Evolutionary conservation across 2,888 invertebrate genomes (phyloP).

Genomic region (Smittia sp.): DNA sequence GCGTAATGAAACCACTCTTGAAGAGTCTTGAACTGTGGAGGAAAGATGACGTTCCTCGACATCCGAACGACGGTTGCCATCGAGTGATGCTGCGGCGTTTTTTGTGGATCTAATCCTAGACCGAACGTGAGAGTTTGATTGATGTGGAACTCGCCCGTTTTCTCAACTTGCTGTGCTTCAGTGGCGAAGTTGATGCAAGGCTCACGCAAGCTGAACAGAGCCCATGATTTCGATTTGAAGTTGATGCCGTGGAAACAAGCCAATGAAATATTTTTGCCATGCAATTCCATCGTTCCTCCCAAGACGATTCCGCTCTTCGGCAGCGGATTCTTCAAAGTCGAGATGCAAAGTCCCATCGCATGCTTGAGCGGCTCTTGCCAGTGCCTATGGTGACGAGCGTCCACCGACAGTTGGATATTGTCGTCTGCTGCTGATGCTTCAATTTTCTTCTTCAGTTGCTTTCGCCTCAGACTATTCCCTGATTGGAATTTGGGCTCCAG

Average conservation of each 20-base stretch:
- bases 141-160: constrained; percentile 70
- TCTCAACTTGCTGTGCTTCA: constrained; percentile 83
- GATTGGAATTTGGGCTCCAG: constrained; percentile 56
- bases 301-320: constrained; percentile 74
- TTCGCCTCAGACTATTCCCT: constrained; percentile 49
- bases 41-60: constrained; percentile 86
- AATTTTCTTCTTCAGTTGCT: constrained; percentile 44
- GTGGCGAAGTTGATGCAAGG: constrained; percentile 91
- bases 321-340: constrained; percentile 66
- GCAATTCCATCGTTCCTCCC: constrained; percentile 84
- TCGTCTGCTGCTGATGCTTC: constrained; percentile 47
- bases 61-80: constrained; percentile 94
- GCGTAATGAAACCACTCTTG: constrained; percentile 98
- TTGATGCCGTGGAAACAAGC: constrained; percentile 98
- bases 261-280: constrained; percentile 85
- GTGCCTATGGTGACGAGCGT: constrained; percentile 83
- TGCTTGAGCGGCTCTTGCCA: constrained; percentile 88
- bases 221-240: constrained; percentile 95
- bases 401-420: constrained; percentile 52
- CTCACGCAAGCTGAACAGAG: constrained; percentile 87
- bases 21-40: constrained; percentile 90
- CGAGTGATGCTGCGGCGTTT: constrained; percentile 70
- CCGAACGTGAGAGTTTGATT: constrained; percentile 89
- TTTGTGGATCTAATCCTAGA: constrained; percentile 69
- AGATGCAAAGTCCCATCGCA: constrained; percentile 77